Evolutionary conservation across 2,888 invertebrate species (phyloP).

Genomic region (Trichacis sp.): DNA sequence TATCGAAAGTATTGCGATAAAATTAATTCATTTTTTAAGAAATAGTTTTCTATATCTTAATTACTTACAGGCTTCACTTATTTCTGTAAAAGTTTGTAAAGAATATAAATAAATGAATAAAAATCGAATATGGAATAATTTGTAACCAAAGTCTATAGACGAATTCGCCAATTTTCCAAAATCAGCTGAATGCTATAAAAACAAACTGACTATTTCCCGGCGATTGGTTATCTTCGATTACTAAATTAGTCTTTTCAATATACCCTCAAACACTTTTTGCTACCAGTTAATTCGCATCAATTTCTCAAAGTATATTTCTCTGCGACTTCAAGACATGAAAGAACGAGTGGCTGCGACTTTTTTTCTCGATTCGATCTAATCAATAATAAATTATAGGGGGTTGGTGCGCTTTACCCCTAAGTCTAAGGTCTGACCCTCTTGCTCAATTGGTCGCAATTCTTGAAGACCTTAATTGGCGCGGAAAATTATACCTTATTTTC

Average conservation of each 20-base stretch:
- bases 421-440: slow-evolving; percentile 66
- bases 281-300: slow-evolving; percentile 15
- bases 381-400: slow-evolving; percentile 69
- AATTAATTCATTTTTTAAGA: no score
- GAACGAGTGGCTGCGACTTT: slow-evolving; percentile 41
- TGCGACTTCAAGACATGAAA: slow-evolving; percentile 30
- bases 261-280: no score
- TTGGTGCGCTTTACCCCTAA: slow-evolving; percentile 60
- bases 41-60: no score
- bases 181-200: slow-evolving; percentile 19
- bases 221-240: no score
- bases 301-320: slow-evolving; percentile 35
- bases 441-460: slow-evolving; percentile 69
- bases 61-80: no score
- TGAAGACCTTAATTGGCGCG: slow-evolving; percentile 70
- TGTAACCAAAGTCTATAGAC: no score
- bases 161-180: background rate
- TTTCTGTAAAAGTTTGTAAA: no score
- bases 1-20: no score
- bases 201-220: no score
- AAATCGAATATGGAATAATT: no score
- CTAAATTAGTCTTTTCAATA: no score
- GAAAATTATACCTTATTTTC: slow-evolving; percentile 69
- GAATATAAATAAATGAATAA: no score
- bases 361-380: slow-evolving; percentile 65